Percentiles rank a stretch among this genome's conserved stretches.
phyloP scores from a whole-genome alignment of 1,140 invertebrate species.

The Tenebrio molitor region DNA sequence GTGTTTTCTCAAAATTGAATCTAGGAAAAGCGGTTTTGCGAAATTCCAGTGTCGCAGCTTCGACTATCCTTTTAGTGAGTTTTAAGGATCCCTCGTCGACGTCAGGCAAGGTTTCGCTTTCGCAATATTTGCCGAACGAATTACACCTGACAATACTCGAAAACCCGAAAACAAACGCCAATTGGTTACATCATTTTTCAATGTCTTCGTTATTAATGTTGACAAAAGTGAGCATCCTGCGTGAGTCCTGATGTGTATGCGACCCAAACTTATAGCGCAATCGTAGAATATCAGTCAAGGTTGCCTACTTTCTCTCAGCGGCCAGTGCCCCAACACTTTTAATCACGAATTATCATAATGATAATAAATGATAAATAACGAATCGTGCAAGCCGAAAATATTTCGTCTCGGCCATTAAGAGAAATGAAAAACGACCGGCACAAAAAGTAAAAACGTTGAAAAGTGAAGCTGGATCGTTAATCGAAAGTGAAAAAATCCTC shows the following conservation, averaged over 20 bases:
- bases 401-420: neutral
- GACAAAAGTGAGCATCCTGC: slow-evolving; percentile 34
- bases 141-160: slow-evolving; percentile 11
- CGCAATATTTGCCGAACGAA: slow-evolving; percentile 12
- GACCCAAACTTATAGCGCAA: slow-evolving; percentile 38
- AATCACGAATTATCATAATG: slow-evolving; percentile 41
- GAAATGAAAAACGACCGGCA: neutral
- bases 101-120: slow-evolving; percentile 5
- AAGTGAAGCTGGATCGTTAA: slow-evolving; percentile 23
- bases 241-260: slow-evolving; percentile 27
- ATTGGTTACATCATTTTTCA: slow-evolving; percentile 21
- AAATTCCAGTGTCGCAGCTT: neutral
- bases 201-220: slow-evolving; percentile 35
- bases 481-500: slow-evolving; percentile 30
- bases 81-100: slow-evolving; percentile 1
- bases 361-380: slow-evolving; percentile 27
- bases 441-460: neutral
- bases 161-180: slow-evolving; percentile 2
- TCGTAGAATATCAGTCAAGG: slow-evolving; percentile 43
- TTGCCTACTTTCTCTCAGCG: slow-evolving; percentile 44
- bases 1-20: slow-evolving; percentile 6
- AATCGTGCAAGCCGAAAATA: slow-evolving; percentile 10
- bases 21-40: neutral
- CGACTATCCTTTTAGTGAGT: neutral
- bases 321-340: slow-evolving; percentile 42